Base-by-base conservation (phyloP, 2,888 invertebrate genomes). In the Pilophorus perplexus region DNA sequence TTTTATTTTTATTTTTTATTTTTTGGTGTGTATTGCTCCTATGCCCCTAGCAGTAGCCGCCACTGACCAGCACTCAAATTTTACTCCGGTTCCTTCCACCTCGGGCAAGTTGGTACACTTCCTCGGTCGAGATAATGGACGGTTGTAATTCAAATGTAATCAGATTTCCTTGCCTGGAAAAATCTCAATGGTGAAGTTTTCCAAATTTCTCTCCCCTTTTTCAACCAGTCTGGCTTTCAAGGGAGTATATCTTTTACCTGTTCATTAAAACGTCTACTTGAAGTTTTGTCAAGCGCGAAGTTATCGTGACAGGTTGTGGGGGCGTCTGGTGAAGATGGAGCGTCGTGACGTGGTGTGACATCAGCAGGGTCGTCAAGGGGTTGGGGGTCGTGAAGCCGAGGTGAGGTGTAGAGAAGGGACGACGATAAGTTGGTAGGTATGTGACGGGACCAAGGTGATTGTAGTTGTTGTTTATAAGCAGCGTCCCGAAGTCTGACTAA, bases 381-480 rank as follows among this genome's bases (percentile, higher is more conserved):
- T 46, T 23, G 8, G 44, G 46, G 10, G 12, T 6, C 22, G 46
- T 8, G 23, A 46, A 44, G 3, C 8, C 10, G 20, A 18, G 44
- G 14, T 18, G 42, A 46, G 23, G 23, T 23, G 4, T 14, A 14
- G n/a, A n/a, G n/a, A 23, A 46, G 22, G 22, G 20, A 2, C 10
- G n/a, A 4, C 22, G 4, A 22, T 12, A 25, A 25, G 1, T 14
- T 12, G 22, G 20, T 18, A 3, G 18, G 6, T 18, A 2, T 44
- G 44, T 44, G 46, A 46, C 12, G 52, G 27, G 28, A n/a, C 28
- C 52, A 16, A 28, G 52, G 14, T 25, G 52, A 25, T 28, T 52
- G 28, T 52, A 52, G 52, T 18, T 25, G 28, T 52, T 52, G 52
- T 52, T 52, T 28, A 28, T 28, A 16, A 16, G 16, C 52, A 16